Conservation (phyloP, 1,140 invertebrate genomes). For the Acromyrmex heyeri region DNA sequence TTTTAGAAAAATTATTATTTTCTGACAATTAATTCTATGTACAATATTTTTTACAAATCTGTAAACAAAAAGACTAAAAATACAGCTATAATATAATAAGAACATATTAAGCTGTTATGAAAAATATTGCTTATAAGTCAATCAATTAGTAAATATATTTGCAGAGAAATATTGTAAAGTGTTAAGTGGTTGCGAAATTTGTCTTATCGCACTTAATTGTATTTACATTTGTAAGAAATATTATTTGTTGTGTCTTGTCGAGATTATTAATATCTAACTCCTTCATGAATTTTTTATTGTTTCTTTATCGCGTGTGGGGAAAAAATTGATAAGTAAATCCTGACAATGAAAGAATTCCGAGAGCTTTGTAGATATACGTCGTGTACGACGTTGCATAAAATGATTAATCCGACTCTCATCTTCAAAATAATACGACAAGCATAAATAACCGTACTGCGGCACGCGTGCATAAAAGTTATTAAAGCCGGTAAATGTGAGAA, state of each 20-base stretch:
- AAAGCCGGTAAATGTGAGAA: background rate
- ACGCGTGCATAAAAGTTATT: constrained; percentile 14
- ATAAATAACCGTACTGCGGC: background rate
- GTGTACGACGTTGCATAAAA: background rate
- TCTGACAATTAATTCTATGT: background rate
- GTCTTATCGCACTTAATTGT: background rate
- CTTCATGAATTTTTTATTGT: background rate
- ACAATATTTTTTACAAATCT: background rate
- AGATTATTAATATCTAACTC: constrained; percentile 1
- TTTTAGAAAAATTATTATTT: background rate
- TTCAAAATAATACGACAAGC: background rate
- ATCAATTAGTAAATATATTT: background rate
- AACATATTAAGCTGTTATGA: no score
- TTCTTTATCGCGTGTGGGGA: background rate
- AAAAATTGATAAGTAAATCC: background rate
- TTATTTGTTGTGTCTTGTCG: background rate
- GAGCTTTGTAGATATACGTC: no score
- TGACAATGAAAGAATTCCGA: background rate
- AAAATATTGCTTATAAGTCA: no score
- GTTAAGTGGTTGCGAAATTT: background rate
- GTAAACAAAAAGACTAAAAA: background rate
- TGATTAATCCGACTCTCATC: background rate
- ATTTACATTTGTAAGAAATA: background rate
- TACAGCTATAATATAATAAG: background rate
- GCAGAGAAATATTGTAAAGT: background rate